Evolutionary conservation across 2,888 invertebrate genomes (phyloP).

Genomic region (Lepidocyrtinus sp.): DNA sequence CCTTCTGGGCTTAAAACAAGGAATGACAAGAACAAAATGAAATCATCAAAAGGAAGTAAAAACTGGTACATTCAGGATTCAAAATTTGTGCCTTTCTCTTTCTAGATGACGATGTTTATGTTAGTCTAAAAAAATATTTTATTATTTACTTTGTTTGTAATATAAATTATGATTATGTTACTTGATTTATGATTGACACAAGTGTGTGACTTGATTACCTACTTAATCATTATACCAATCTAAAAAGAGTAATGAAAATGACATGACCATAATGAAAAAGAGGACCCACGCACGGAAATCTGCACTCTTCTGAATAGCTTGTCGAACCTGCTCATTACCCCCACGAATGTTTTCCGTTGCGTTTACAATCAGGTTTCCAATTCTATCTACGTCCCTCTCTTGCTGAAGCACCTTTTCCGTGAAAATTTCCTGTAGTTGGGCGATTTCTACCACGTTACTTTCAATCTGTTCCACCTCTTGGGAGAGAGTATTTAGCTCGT

Average conservation of each 20-base stretch:
- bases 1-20: no score
- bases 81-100: no score
- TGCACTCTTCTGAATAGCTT: constrained; percentile 97
- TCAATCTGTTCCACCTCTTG: constrained; percentile 94
- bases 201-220: no score
- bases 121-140: no score
- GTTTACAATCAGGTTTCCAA: constrained; percentile 89
- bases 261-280: constrained; percentile 96
- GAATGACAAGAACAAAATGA: no score
- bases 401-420: constrained; percentile 95
- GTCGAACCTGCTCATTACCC: constrained; percentile 96
- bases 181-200: neutral
- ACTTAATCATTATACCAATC: constrained; percentile 97
- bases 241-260: constrained; percentile 94
- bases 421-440: constrained; percentile 94
- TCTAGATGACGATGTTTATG: no score
- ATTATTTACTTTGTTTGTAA: no score
- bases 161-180: constrained; percentile 3
- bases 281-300: constrained; percentile 90
- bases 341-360: constrained; percentile 96
- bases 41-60: no score
- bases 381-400: constrained; percentile 92
- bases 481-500: constrained; percentile 88
- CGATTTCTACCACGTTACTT: constrained; percentile 94
- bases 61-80: no score